Evolutionary conservation across 2,888 invertebrate genomes (phyloP), one percentile per base, ranked within the genome.

Genomic region (Trichopoda pennipes): DNA sequence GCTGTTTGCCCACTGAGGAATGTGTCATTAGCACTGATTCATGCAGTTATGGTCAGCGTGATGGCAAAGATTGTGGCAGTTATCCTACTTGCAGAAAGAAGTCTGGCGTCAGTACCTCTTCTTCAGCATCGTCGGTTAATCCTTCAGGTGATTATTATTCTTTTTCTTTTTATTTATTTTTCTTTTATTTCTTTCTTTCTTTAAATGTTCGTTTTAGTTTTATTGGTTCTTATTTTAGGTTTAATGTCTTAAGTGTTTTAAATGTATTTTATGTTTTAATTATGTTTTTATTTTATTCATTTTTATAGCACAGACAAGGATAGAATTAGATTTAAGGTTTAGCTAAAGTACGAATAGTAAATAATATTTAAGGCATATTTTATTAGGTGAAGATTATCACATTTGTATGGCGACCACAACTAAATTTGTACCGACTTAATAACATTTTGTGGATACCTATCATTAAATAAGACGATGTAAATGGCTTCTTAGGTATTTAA

Each of bases 1-100:
- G 95, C 64, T 96, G 96, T 87, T 91, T 93, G 72, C 94, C 93
- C 88, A 94, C 92, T 87, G 93, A 96, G 91, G 93, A 93, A 79
- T 96, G 96, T 90, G 93, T 95, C 75, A 88, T 91, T 85, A 88
- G 86, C 83, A 94, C 94, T 87, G 95, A 95, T 86, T 94, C 95
- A 1, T 96, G 96, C 89, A 91, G 92, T 16, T 93, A 92, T 85
- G 93, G 93, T 17, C 93, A 93, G 84, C 91, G 92, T 83, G 92
- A 92, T 53, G 89, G 91, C 69, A 90, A 92, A 74, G 92, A 93
- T 80, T 95, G 95, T 84, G 94, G 95, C 74, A 92, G 92, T 58
- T 95, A 94, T 88, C 95, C 95, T 35, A 94, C 94, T 17, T 95
- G 94, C 89, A 93, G 93, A 87, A 94, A 92, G 90, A 91, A 89